Conservation (phyloP, 2,113 vertebrate species). For the pig (Sus scrofa) region T2T-Sscrofa CM000820.6:36591501-36592000, state of each 20-base stretch:
- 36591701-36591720: background rate
- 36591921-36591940: background rate
- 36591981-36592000: no score
- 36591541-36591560: background rate
- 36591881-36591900: background rate
- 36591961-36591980: no score
- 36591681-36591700: background rate
- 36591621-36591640: background rate
- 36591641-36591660: background rate
- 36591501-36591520: background rate
- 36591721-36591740: background rate
- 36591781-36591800: background rate
- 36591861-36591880: background rate
- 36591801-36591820: background rate
- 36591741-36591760: background rate
- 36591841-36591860: background rate
- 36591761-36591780: background rate
- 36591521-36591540: background rate
- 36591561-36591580: background rate
- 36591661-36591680: background rate
- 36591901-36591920: background rate
- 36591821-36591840: background rate
- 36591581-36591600: background rate
- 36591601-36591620: background rate
- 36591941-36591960: no score